Base-by-base conservation (phyloP, 2,113 vertebrate species). In the Oncorhynchus keta region DNA sequence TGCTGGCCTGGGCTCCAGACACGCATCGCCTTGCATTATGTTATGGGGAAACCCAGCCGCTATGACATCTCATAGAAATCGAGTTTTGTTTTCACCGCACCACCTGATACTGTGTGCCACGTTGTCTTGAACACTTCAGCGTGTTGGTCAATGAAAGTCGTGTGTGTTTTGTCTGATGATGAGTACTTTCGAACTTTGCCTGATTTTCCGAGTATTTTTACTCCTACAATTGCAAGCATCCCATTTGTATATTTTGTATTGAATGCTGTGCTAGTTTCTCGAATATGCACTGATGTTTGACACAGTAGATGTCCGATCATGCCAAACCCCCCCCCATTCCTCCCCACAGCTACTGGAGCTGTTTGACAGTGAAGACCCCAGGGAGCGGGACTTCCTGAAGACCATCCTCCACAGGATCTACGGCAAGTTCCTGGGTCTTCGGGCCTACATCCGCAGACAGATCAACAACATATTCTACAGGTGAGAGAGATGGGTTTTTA, bases 401-500 rank as follows among this genome's bases (percentile, higher is more conserved):
- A 99, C 97, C 68, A 99, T 99, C 88, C 94, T 99, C 30, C 97
- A 99, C 85, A 93, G 97, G 64, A 98, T 99, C 92, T 99, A 99
- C 0, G 97, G 97, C 30, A 99, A 99, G 90, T 99, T 99, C 88
- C 91, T 99, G 69, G 97, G 97, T 28, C 94, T 99, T 62, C 91
- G 97, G 7, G 97, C 97, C 0, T 99, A 97, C 59, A 95, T 99
- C 86, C 95, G 97, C 24, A 92, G 97, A 59, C 97, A 99, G 91
- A 98, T 99, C 91, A 99, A 99, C 91, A 98, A 99, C 87, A 99
- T 99, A 90, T 99, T 99, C 93, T 97, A 96, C 91, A 95, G 96
- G 96, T 95, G 79, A 89, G 78, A 18, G 14, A 13, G 4, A 16
- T 22, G 39, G 9, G 11, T 12, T 45, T 45, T 45, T 45, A 45